A percentile compares a stretch with the other conserved stretches of the same genome.
These are phyloP conservation scores for Bos javanicus DNA, from an alignment of 2,113 vertebrate species.

Conservation along the genomic window DNA sequence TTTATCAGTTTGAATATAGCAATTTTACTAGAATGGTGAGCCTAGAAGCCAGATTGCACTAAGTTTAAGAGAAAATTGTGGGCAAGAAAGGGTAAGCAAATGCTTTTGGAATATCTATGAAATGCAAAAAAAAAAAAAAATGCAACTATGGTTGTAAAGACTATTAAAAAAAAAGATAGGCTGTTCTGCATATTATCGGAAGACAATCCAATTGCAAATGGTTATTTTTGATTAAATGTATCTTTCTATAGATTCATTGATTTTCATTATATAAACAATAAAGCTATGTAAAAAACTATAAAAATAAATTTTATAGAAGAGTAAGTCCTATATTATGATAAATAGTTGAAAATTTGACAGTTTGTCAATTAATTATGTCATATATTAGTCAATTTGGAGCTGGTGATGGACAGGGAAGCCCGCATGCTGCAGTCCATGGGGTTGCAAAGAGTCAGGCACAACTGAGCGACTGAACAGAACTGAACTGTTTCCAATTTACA, in stretches of 20 bases:
- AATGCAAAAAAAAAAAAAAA: neutral
- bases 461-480: neutral
- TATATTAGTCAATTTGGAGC: neutral
- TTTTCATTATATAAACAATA: neutral
- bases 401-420: neutral
- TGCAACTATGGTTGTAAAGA: neutral
- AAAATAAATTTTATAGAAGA: neutral
- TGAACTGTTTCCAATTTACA: neutral
- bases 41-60: neutral
- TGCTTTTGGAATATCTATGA: neutral
- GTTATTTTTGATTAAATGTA: neutral
- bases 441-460: neutral
- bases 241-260: neutral
- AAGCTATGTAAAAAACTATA: neutral
- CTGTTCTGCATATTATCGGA: neutral
- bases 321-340: neutral
- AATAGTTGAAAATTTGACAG: neutral
- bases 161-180: neutral
- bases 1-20: neutral
- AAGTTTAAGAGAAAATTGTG: neutral
- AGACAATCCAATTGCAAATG: neutral
- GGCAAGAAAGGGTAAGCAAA: neutral
- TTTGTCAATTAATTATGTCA: neutral
- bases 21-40: neutral
- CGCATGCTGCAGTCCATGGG: neutral